A percentile compares a stretch with the other conserved stretches of the same genome.
Conservation (phyloP, 2,888 invertebrate genomes). For the Reticulitermes lucifugus region DNA sequence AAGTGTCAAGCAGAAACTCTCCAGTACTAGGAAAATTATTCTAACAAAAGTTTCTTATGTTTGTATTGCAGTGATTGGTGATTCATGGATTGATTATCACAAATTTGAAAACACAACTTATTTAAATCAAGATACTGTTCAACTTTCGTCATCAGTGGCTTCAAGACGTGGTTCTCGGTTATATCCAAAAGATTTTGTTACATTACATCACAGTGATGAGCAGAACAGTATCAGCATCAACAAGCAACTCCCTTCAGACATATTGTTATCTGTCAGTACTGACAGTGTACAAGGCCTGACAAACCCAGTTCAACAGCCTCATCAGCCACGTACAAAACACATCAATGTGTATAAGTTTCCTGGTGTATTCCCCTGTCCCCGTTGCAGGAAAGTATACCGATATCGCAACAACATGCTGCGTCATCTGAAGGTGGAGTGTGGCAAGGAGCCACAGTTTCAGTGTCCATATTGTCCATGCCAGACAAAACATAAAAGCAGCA, state of each 20-base stretch:
- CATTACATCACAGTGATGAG: not conserved
- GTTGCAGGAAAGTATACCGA: slow-evolving; percentile 48
- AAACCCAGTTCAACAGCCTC: not conserved
- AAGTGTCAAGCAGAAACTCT: too few species aligned
- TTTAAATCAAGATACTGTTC: not conserved
- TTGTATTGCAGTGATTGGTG: not conserved
- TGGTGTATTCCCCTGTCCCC: slow-evolving; percentile 39
- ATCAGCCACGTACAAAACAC: not conserved
- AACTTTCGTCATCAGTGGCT: not conserved
- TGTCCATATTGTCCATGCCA: slow-evolving; percentile 57
- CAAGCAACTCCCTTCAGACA: not conserved
- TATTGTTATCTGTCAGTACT: not conserved
- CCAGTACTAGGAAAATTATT: too few species aligned
- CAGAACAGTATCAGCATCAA: not conserved
- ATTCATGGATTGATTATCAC: slow-evolving; percentile 1
- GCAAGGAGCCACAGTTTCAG: slow-evolving; percentile 63
- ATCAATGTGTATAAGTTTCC: slow-evolving; percentile 1
- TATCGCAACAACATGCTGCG: slow-evolving; percentile 56
- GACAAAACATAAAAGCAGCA: slow-evolving; percentile 50
- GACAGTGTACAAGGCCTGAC: not conserved
- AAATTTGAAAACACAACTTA: not conserved
- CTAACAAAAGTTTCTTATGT: not conserved
- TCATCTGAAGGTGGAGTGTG: slow-evolving; percentile 58
- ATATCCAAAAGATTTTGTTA: not conserved
- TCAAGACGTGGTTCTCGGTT: not conserved